Evolutionary conservation across 2,888 invertebrate species (phyloP).

Genomic region (Nemoura dubitans): DNA sequence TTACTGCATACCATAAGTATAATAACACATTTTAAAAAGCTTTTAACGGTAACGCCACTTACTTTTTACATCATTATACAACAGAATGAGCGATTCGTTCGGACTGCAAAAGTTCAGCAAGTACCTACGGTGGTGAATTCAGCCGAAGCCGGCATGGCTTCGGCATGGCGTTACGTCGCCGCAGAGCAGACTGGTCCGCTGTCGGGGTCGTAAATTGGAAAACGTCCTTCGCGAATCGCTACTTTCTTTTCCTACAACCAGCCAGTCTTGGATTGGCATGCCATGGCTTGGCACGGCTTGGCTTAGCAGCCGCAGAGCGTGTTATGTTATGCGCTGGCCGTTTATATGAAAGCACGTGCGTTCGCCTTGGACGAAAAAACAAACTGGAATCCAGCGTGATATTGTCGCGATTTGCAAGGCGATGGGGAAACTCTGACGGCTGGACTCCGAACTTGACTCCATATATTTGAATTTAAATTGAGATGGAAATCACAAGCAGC

Average conservation of each 20-base stretch:
- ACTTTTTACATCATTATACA: neutral
- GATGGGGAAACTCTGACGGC: neutral
- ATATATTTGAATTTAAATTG: too few species aligned
- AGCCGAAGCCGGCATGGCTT: neutral
- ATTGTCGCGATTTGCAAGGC: neutral
- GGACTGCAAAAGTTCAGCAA: neutral
- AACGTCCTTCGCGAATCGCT: slow-evolving; percentile 17
- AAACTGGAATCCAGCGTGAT: neutral
- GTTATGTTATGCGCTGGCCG: too few species aligned
- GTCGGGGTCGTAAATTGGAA: slow-evolving; percentile 1
- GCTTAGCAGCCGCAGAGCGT: neutral
- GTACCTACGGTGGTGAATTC: neutral
- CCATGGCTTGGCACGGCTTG: too few species aligned
- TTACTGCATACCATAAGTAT: neutral
- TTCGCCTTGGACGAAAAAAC: neutral
- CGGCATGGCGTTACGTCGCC: neutral
- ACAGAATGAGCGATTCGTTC: neutral
- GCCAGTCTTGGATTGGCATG: too few species aligned
- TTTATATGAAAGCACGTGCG: neutral
- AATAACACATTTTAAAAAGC: neutral
- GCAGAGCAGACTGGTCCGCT: neutral
- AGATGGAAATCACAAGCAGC: too few species aligned
- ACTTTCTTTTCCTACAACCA: slow-evolving; percentile 3
- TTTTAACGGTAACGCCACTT: neutral
- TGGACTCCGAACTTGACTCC: neutral